phyloP scores from a whole-genome alignment of 2,113 vertebrate species.

The Hemichromis elongatus region DNA sequence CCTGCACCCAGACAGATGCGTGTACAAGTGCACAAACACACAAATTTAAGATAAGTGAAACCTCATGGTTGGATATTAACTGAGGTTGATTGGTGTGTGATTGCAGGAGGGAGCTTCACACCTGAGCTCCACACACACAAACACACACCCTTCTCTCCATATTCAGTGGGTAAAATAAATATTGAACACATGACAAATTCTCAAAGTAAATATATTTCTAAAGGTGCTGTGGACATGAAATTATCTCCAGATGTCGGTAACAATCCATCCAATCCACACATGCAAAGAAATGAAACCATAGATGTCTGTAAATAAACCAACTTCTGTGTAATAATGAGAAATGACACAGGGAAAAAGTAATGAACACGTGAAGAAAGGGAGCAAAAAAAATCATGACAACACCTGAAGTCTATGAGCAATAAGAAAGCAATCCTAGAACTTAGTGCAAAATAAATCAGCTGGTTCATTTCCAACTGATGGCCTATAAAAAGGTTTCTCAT shows the following conservation, averaged over 20 bases:
- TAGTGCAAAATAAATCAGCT: background rate
- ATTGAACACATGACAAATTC: background rate
- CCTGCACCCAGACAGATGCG: background rate
- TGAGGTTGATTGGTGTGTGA: constrained; percentile 25
- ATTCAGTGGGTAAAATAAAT: background rate
- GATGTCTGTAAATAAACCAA: fast-evolving
- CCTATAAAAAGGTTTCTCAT: background rate
- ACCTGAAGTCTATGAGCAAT: background rate
- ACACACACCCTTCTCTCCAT: background rate
- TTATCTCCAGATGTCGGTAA: background rate
- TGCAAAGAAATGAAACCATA: background rate
- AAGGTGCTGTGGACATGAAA: background rate
- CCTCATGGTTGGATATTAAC: constrained; percentile 2
- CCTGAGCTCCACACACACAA: background rate
- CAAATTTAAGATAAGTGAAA: background rate
- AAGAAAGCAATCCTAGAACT: background rate
- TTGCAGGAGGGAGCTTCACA: constrained; percentile 19
- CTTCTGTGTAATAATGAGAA: background rate
- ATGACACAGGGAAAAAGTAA: background rate
- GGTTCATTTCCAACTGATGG: background rate
- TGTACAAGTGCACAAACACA: background rate
- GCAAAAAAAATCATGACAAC: background rate
- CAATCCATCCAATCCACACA: background rate
- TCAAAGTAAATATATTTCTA: background rate
- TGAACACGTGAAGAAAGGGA: background rate